Base-by-base conservation (phyloP, 1,140 invertebrate genomes). In the Elysia chlorotica region DNA sequence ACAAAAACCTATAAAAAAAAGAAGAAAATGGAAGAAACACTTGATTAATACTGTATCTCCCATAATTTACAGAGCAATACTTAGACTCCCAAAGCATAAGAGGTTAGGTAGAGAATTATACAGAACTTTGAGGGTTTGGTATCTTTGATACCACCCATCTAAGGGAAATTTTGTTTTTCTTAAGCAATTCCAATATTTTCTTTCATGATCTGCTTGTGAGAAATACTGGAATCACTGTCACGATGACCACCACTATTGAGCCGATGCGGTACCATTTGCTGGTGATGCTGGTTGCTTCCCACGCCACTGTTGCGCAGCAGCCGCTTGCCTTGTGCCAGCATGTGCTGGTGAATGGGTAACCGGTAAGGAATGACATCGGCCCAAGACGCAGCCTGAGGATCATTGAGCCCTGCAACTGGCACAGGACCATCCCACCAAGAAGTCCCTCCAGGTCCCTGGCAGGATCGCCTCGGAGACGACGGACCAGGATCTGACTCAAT, bases 131-230 rank as follows among this genome's bases (percentile, higher is more conserved):
- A 41, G 6, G 21, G 30, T 31, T 21, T 21, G 6, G 21, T 30
- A 30, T n/a, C 30, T 56, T 25, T 14, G 17, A 33, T 19, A 31
- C n/a, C 66, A 31, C 17, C 48, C 31, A 56, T 25, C 23, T 69
- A 28, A 31, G 30, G 33, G 30, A 19, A 35, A 69, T 48, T 31
- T 25, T n/a, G 25, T 21, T n/a, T 25, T 10, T 36, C 28, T 80
- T 73, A 84, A 66, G 83, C 83, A 48, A 85, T 83, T 14, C 83
- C 82, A 48, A 82, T 76, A 37, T 81, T 85, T 70, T 85, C 83
- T 59, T 83, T 83, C 57, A 85, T 67, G 54, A 77, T 73, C 76
- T 82, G 83, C 59, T 81, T 81, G 61, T 73, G 74, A 23, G 69
- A 21, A 31, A 71, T 72, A 28, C 78, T 76, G 36, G 79, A 80